Percentiles rank a stretch among this genome's conserved stretches.
Evolutionary conservation across 2,113 vertebrate genomes (phyloP).

Genomic region (Anguilla japonica): DNA sequence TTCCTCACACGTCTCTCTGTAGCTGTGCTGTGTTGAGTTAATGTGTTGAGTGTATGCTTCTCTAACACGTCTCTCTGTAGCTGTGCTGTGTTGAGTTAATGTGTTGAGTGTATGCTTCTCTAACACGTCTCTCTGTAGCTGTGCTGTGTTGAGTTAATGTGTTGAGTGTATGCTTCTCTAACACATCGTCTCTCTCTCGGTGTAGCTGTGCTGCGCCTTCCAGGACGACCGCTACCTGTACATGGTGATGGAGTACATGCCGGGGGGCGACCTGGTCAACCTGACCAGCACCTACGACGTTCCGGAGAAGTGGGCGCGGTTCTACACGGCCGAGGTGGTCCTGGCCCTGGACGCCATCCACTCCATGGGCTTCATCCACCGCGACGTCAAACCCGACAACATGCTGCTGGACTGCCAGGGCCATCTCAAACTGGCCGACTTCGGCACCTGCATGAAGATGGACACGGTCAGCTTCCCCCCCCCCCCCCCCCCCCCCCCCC

Average conservation of each 20-base stretch:
- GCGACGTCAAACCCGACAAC: conserved; percentile 98
- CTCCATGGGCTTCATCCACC: conserved; percentile 97
- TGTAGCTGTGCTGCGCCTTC: conserved; percentile 96
- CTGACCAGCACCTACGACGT: conserved; percentile 99
- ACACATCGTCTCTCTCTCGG: background rate
- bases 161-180: background rate
- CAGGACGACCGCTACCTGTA: conserved; percentile 96
- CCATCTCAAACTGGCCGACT: conserved; percentile 96
- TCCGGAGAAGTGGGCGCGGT: conserved; percentile 97
- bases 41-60: no score
- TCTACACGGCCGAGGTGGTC: conserved; percentile 97
- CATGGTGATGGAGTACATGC: conserved; percentile 99
- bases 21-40: no score
- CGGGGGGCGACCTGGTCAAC: conserved; percentile 98
- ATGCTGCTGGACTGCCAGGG: conserved; percentile 94
- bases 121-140: background rate
- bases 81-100: background rate
- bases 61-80: no score
- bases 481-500: no score
- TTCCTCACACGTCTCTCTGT: no score
- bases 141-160: background rate
- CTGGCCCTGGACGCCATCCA: conserved; percentile 97
- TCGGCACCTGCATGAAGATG: conserved; percentile 99
- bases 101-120: background rate
- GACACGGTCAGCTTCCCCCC: conserved; percentile 79